These are phyloP conservation scores for Metopia argyrocephala DNA, from an alignment of 2,888 invertebrate species.

Conservation along the genomic window DNA sequence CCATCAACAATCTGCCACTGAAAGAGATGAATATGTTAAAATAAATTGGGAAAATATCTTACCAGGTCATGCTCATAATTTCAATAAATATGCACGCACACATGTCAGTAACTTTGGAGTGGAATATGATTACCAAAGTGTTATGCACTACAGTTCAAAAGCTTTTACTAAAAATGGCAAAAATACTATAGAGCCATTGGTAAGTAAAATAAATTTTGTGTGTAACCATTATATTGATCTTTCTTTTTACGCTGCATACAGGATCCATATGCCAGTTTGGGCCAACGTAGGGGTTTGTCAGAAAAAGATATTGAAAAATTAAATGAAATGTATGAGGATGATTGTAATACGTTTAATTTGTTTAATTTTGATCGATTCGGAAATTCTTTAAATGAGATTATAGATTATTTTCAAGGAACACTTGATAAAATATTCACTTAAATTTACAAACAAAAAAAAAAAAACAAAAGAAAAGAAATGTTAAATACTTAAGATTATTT, in stretches of 20 bases:
- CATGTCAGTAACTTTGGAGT: constrained; percentile 84
- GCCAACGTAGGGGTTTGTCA: constrained; percentile 80
- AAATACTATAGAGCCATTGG: constrained; percentile 83
- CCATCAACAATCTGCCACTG: constrained; percentile 89
- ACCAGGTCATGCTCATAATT: constrained; percentile 80
- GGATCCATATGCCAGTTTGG: constrained; percentile 79
- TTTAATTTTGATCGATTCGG: constrained; percentile 70
- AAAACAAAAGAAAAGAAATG: constrained; percentile 17
- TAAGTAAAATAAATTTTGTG: constrained; percentile 59
- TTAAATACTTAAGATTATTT: constrained; percentile 35
- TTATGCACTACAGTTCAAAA: constrained; percentile 85
- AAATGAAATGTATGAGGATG: constrained; percentile 80
- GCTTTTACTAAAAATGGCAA: constrained; percentile 85
- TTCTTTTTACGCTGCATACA: constrained; percentile 66
- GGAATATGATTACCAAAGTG: constrained; percentile 85
- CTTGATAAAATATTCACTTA: constrained; percentile 53
- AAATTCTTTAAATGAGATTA: constrained; percentile 70
- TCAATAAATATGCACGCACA: constrained; percentile 83
- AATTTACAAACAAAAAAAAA: constrained; percentile 4
- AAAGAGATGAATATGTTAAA: constrained; percentile 87
- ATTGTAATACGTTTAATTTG: constrained; percentile 71
- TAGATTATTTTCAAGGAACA: constrained; percentile 70
- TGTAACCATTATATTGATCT: neutral
- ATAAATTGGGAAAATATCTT: constrained; percentile 86
- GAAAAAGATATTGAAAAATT: constrained; percentile 80